Evolutionary conservation across 2,113 vertebrate genomes (phyloP).

Genomic region (Hydrolagus affinis): DNA sequence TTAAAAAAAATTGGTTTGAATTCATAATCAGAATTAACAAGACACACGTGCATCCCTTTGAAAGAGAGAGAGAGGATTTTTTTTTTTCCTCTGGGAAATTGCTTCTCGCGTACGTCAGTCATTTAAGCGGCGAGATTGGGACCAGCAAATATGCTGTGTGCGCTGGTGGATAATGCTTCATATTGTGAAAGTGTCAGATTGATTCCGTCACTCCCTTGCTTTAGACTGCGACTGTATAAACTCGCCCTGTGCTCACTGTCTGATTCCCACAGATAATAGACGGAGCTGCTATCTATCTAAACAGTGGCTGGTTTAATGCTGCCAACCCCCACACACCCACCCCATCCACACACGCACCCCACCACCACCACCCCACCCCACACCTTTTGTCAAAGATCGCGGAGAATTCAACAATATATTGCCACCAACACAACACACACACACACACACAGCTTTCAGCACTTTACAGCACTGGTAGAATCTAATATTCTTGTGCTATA

Average conservation of each 20-base stretch:
- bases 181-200: conserved; percentile 45
- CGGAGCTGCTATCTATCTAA: conserved; percentile 47
- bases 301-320: conserved; percentile 32
- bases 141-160: conserved; percentile 46
- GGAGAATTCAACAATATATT: conserved; percentile 33
- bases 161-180: conserved; percentile 48
- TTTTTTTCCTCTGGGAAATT: conserved; percentile 37
- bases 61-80: conserved; percentile 39
- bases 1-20: conserved; percentile 41
- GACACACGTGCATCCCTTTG: conserved; percentile 54
- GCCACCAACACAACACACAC: background rate
- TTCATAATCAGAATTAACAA: conserved; percentile 43
- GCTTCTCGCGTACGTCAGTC: conserved; percentile 48
- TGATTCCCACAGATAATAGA: conserved; percentile 54
- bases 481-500: background rate
- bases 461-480: conserved; percentile 17
- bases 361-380: too few relatives aligned
- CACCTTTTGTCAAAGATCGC: conserved; percentile 36
- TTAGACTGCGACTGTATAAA: conserved; percentile 57
- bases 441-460: conserved; percentile 3
- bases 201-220: conserved; percentile 49
- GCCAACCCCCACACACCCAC: too few relatives aligned
- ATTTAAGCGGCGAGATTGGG: conserved; percentile 43
- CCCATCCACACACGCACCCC: too few relatives aligned
- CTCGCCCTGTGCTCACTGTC: conserved; percentile 49